These are phyloP conservation scores for Ostrea denselamellosa DNA, from an alignment of 1,140 invertebrate genomes.

Conservation along the genomic window DNA sequence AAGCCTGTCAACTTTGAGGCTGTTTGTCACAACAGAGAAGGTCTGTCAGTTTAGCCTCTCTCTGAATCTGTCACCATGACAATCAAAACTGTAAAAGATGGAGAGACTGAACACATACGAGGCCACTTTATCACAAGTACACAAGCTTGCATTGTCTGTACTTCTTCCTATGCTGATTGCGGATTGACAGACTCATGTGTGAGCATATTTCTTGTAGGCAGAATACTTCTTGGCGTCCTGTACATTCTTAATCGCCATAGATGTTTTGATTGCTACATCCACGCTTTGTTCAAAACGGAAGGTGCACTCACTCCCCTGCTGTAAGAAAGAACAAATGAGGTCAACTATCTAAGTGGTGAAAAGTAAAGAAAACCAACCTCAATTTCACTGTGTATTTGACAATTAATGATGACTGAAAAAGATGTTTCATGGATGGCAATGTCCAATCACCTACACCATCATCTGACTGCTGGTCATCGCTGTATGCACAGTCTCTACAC, in stretches of 20 bases:
- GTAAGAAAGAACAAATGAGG: constrained; percentile 1
- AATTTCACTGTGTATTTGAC: neutral
- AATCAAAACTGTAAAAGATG: neutral
- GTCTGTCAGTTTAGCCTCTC: constrained; percentile 15
- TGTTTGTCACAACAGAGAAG: neutral
- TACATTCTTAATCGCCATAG: constrained; percentile 57
- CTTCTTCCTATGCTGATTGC: neutral
- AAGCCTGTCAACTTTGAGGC: neutral
- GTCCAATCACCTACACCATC: constrained; percentile 63
- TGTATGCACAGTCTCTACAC: constrained; percentile 68
- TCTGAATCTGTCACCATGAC: constrained; percentile 31
- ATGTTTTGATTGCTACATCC: constrained; percentile 57
- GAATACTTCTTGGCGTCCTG: constrained; percentile 58
- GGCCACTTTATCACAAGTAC: constrained; percentile 31
- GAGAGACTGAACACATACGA: constrained; percentile 31
- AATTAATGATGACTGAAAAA: neutral
- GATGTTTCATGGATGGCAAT: neutral
- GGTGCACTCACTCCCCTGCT: constrained; percentile 59
- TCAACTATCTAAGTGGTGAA: neutral
- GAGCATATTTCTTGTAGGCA: constrained; percentile 57
- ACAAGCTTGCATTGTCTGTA: constrained; percentile 7
- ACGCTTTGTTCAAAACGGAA: constrained; percentile 60
- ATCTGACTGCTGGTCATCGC: constrained; percentile 58
- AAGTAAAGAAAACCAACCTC: neutral
- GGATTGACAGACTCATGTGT: constrained; percentile 45